phyloP scores from a whole-genome alignment of 2,797 vertebrate species.

The Etheostoma perlongum region DNA sequence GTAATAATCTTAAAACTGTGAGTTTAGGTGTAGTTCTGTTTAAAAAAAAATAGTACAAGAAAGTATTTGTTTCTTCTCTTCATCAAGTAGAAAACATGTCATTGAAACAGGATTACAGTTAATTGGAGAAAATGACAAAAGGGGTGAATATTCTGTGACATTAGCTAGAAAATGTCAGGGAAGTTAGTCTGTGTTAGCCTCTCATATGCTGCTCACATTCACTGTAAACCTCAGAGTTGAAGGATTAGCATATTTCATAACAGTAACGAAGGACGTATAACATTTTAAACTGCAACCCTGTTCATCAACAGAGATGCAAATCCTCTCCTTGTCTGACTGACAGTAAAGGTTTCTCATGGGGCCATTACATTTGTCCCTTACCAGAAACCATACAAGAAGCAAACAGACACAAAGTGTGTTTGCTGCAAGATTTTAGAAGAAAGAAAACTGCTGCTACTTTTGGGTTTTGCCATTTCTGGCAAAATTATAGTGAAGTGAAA shows the following conservation, averaged over 20 bases:
- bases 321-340: constrained; percentile 40
- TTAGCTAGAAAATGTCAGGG: constrained; percentile 24
- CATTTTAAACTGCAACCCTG: constrained; percentile 27
- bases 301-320: constrained; percentile 30
- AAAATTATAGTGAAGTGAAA: constrained; percentile 26
- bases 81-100: constrained; percentile 71
- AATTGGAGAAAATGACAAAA: constrained; percentile 32
- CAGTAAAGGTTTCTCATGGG: constrained; percentile 32
- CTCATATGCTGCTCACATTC: constrained; percentile 18
- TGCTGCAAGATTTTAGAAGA: constrained; percentile 32
- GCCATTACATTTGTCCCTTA: constrained; percentile 37
- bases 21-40: constrained; percentile 46
- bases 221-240: constrained; percentile 20
- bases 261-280: constrained; percentile 18
- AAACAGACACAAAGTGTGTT: constrained; percentile 44
- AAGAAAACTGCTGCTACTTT: constrained; percentile 40
- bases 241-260: constrained; percentile 25
- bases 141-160: constrained; percentile 19
- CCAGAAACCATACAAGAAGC: constrained; percentile 48
- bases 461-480: constrained; percentile 36
- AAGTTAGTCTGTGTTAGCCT: constrained; percentile 29
- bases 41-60: constrained; percentile 58
- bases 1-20: constrained; percentile 72
- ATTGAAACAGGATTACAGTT: constrained; percentile 53
- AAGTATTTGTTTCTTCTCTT: constrained; percentile 60